A percentile compares a stretch with the other conserved stretches of the same genome.
Conservation (phyloP, 2,888 invertebrate species). For the Andrena hattorfiana region DNA sequence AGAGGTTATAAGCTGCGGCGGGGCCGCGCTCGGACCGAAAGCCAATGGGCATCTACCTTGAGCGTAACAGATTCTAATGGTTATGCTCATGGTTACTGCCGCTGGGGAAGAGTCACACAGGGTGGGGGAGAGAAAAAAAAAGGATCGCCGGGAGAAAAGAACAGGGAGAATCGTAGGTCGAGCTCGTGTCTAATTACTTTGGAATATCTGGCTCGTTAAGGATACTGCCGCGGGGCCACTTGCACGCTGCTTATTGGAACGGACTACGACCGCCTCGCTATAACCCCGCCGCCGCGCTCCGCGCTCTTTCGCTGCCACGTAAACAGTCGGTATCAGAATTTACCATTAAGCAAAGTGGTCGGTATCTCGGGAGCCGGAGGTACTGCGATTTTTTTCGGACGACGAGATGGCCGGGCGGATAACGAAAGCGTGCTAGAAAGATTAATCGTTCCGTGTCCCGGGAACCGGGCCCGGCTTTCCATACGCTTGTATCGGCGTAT, state of each 20-base stretch:
- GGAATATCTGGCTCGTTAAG: constrained; percentile 73
- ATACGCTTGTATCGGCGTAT: constrained; percentile 25
- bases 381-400: background rate
- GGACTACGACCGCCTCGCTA: background rate
- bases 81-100: constrained; percentile 79
- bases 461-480: background rate
- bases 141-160: background rate
- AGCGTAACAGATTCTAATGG: constrained; percentile 83
- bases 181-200: constrained; percentile 77
- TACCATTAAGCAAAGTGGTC: background rate
- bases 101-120: background rate
- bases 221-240: constrained; percentile 50
- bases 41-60: constrained; percentile 62
- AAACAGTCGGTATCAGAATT: constrained; percentile 5
- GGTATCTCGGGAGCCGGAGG: background rate
- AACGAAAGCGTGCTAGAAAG: constrained; percentile 22
- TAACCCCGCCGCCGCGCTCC: background rate
- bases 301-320: background rate
- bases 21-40: constrained; percentile 34
- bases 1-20: constrained; percentile 46
- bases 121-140: background rate
- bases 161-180: constrained; percentile 13
- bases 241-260: constrained; percentile 49
- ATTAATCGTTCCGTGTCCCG: constrained; percentile 36
- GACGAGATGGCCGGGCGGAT: constrained; percentile 12